Evolutionary conservation across 2,797 vertebrate genomes (phyloP).

Genomic region (Carduelis carduelis): DNA sequence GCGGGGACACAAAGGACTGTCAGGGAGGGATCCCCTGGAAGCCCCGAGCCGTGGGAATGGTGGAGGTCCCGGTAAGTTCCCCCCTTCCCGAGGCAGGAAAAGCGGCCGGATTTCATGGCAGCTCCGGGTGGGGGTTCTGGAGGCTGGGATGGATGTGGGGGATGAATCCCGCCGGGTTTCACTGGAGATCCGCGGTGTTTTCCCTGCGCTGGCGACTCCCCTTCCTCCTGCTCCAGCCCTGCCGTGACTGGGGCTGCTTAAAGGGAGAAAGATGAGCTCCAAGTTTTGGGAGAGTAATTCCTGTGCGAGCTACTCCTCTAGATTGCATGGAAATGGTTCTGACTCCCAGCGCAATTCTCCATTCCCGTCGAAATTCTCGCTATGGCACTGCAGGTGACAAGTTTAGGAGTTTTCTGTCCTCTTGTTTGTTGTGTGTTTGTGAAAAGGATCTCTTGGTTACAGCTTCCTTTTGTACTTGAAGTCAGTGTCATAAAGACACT

Average conservation of each 20-base stretch:
- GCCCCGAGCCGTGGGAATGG: conserved; percentile 15
- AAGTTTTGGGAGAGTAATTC: neutral
- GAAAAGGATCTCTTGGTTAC: neutral
- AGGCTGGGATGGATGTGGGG: neutral
- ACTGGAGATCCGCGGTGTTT: neutral
- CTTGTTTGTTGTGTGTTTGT: neutral
- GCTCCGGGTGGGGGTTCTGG: neutral
- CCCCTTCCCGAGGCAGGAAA: conserved; percentile 2
- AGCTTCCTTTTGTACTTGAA: neutral
- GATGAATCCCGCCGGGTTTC: neutral
- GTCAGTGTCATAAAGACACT: neutral
- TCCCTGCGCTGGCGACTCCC: neutral
- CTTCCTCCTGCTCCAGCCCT: neutral
- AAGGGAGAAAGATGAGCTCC: neutral
- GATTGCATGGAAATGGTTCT: neutral
- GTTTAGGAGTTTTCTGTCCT: neutral
- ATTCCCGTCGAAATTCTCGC: neutral
- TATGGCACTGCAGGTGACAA: neutral
- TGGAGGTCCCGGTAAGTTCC: conserved; percentile 58
- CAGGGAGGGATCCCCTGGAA: conserved; percentile 41
- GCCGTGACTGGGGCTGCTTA: neutral
- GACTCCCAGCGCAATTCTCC: neutral
- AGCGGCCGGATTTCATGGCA: neutral
- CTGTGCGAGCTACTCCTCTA: neutral
- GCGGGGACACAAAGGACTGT: conserved; percentile 8